Base-by-base conservation (phyloP, 2,797 vertebrate genomes). In the Odontamblyopus rebecca region DNA sequence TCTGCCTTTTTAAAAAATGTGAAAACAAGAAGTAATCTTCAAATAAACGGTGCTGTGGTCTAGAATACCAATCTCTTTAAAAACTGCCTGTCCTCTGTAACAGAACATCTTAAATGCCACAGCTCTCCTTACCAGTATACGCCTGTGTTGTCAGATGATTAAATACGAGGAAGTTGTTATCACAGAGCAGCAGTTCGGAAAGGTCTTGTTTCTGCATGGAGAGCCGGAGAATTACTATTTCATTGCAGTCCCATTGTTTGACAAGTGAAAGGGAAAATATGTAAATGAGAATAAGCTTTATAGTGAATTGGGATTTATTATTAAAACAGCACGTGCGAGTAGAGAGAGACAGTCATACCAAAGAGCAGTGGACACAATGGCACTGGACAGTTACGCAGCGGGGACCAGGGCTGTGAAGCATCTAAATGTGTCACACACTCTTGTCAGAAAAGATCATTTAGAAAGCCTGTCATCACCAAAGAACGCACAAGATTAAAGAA, bases 131-230 rank as follows among this genome's bases (percentile, higher is more conserved):
- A 59, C n/a, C 23, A 41, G 67, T 26, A 16, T 69, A 69, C 27
- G 56, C 26, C 41, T 6, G 41, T 60, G 13, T 27, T 69, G 67
- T 59, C 54, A 69, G 67, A 69, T 68, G 32, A 57, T 59, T 69
- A 68, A 59, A 69, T 41, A 69, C 44, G 13, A 69, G 57, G 53
- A 67, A 54, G 67, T 44, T 60, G 35, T 69, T 60, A 56, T 69
- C 67, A 69, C 67, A 69, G 54, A 11, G 56, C 67, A 57, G 54
- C 53, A 68, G 67, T 57, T 57, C 35, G 67, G 67, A 68, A 68
- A 69, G 35, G 35, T n/a, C 54, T 59, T 26, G 26, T 35, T 60
- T 60, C 16, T 69, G 67, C 32, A 59, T 60, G 53, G 35, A 44
- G 67, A 18, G n/a, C 48, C 4, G 6, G 30, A 9, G 32, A 64